Evolutionary conservation across 2,888 invertebrate species (phyloP).

Genomic region (Drosophila kuntzei): DNA sequence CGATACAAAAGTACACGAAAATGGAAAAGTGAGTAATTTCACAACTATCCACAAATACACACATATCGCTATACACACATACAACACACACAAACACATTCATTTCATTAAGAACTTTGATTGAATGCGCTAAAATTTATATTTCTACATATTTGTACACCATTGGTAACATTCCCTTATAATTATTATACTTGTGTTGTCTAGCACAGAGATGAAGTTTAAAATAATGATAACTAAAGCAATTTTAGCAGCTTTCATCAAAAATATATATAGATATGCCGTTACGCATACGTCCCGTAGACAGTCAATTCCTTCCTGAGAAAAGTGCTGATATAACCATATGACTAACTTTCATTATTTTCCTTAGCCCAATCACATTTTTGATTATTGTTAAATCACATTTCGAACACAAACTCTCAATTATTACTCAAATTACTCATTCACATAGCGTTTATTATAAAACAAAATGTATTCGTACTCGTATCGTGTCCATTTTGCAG

Average conservation of each 20-base stretch:
- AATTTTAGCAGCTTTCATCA: constrained; percentile 13
- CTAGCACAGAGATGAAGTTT: constrained; percentile 39
- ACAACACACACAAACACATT: constrained; percentile 30
- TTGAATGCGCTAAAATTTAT: constrained; percentile 50
- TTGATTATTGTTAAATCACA: constrained; percentile 14
- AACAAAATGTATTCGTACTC: constrained; percentile 42
- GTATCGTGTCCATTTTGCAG: constrained; percentile 80
- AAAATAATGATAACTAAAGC: neutral
- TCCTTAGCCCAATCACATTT: neutral
- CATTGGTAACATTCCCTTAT: constrained; percentile 27
- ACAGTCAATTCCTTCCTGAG: constrained; percentile 13
- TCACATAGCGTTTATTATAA: constrained; percentile 9
- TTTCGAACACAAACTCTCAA: constrained; percentile 18
- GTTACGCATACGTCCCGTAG: constrained; percentile 59
- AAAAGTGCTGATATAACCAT: constrained; percentile 20
- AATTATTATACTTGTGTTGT: constrained; percentile 19
- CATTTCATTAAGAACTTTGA: constrained; percentile 42
- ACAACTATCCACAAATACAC: constrained; percentile 44
- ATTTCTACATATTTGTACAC: constrained; percentile 14
- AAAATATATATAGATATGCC: constrained; percentile 30
- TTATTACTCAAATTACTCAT: neutral
- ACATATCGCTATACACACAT: constrained; percentile 26
- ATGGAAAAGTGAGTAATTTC: constrained; percentile 90
- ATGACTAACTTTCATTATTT: constrained; percentile 6
- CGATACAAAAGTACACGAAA: constrained; percentile 91